These are phyloP conservation scores for Phrynocephalus forsythii DNA, from an alignment of 2,797 vertebrate genomes.

Conservation along the genomic window DNA sequence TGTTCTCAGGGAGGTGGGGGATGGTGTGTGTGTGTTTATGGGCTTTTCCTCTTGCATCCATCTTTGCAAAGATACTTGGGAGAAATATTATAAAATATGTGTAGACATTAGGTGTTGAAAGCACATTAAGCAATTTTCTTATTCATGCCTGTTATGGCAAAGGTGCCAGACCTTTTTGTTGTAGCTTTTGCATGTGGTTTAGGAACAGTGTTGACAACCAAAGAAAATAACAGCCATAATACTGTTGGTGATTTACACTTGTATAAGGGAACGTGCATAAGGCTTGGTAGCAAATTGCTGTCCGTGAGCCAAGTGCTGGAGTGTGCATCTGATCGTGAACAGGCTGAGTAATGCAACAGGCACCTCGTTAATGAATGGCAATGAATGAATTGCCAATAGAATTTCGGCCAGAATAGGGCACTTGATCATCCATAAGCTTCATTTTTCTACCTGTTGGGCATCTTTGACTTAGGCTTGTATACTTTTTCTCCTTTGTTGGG, in stretches of 20 bases:
- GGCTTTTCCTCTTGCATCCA: too few relatives aligned
- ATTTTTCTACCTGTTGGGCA: neutral
- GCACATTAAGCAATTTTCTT: neutral
- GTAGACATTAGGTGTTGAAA: neutral
- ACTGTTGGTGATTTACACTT: too few relatives aligned
- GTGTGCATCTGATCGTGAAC: too few relatives aligned
- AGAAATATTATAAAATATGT: neutral
- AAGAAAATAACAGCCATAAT: neutral
- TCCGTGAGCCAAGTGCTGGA: too few relatives aligned
- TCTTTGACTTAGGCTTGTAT: too few relatives aligned
- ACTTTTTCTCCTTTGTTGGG: too few relatives aligned
- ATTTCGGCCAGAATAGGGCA: too few relatives aligned
- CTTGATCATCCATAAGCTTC: neutral
- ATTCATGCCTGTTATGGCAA: constrained; percentile 47
- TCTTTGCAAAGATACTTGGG: neutral
- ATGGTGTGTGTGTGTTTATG: neutral
- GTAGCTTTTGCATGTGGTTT: constrained; percentile 8
- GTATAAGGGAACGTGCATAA: too few relatives aligned
- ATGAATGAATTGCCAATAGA: too few relatives aligned
- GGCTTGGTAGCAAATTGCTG: too few relatives aligned
- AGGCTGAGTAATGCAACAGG: too few relatives aligned
- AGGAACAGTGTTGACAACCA: neutral
- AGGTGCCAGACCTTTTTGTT: constrained; percentile 40
- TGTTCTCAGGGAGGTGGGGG: neutral
- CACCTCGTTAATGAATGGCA: too few relatives aligned